A percentile compares a stretch with the other conserved stretches of the same genome.
These are phyloP conservation scores for Cosmopolites sordidus DNA, from an alignment of 2,888 invertebrate species.

Conservation along the genomic window DNA sequence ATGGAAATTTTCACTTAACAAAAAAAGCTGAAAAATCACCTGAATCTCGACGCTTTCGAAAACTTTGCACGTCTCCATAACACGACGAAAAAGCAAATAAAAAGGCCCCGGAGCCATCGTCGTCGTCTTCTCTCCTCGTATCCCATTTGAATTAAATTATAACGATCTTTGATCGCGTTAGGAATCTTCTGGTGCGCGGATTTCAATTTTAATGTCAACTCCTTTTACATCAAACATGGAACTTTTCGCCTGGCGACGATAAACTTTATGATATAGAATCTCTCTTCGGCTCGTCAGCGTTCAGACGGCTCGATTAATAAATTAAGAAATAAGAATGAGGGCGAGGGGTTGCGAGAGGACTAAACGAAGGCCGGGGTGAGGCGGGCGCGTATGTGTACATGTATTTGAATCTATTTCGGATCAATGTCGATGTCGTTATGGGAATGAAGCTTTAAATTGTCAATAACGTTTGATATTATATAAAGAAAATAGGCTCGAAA, in stretches of 20 bases:
- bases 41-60: too few relatives aligned
- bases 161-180: constrained; percentile 48
- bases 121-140: constrained; percentile 32
- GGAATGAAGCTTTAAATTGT: too few relatives aligned
- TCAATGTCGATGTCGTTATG: too few relatives aligned
- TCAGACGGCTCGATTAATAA: constrained; percentile 45
- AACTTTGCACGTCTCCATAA: too few relatives aligned
- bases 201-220: constrained; percentile 51
- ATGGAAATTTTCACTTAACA: too few relatives aligned
- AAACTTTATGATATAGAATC: constrained; percentile 49
- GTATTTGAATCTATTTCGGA: too few relatives aligned
- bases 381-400: too few relatives aligned
- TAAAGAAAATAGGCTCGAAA: too few relatives aligned
- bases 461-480: too few relatives aligned
- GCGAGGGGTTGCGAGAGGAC: constrained; percentile 21
- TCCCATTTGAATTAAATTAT: constrained; percentile 42
- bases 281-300: constrained; percentile 39
- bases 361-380: too few relatives aligned
- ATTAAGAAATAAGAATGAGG: constrained; percentile 41
- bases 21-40: too few relatives aligned
- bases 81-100: too few relatives aligned
- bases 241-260: constrained; percentile 38
- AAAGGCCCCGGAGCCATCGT: not conserved
- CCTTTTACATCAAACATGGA: constrained; percentile 50
- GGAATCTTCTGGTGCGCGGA: constrained; percentile 37